These are phyloP conservation scores for Drosophila stalkeri DNA, from an alignment of 2,888 invertebrate species.

Conservation along the genomic window DNA sequence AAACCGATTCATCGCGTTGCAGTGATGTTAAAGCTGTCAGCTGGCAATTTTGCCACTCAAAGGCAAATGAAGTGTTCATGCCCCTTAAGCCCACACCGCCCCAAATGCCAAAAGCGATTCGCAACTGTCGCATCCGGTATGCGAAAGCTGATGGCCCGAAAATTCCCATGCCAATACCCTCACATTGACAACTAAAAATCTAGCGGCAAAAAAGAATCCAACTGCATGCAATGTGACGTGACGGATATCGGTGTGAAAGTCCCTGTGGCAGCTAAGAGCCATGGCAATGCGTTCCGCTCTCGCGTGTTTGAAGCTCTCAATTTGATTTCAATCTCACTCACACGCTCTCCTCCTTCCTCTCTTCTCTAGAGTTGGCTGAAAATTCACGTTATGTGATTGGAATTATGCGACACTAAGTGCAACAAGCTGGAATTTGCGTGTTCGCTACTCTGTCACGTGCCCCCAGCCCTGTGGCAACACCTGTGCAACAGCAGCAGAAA, in stretches of 20 bases:
- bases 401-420: constrained; percentile 61
- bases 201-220: constrained; percentile 1
- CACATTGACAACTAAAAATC: constrained; percentile 22
- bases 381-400: constrained; percentile 64
- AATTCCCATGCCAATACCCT: constrained; percentile 15
- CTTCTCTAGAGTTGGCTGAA: constrained; percentile 50
- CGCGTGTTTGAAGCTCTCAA: constrained; percentile 26
- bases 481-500: background rate
- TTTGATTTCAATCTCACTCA: constrained; percentile 41
- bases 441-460: background rate
- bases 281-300: constrained; percentile 51
- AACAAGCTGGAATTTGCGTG: constrained; percentile 58
- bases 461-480: constrained; percentile 3
- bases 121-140: constrained; percentile 64
- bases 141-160: constrained; percentile 20
- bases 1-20: constrained; percentile 19
- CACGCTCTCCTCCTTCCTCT: constrained; percentile 19
- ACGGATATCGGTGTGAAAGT: constrained; percentile 41
- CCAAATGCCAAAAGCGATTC: constrained; percentile 40
- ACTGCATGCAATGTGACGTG: constrained; percentile 22
- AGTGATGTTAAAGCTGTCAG: constrained; percentile 28
- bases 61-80: constrained; percentile 64
- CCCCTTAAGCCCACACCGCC: constrained; percentile 7
- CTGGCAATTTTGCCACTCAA: constrained; percentile 40
- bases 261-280: constrained; percentile 21